Evolutionary conservation across 2,888 invertebrate genomes (phyloP), one percentile per base, ranked within the genome.

Genomic region (Megaustenia siamemsis): DNA sequence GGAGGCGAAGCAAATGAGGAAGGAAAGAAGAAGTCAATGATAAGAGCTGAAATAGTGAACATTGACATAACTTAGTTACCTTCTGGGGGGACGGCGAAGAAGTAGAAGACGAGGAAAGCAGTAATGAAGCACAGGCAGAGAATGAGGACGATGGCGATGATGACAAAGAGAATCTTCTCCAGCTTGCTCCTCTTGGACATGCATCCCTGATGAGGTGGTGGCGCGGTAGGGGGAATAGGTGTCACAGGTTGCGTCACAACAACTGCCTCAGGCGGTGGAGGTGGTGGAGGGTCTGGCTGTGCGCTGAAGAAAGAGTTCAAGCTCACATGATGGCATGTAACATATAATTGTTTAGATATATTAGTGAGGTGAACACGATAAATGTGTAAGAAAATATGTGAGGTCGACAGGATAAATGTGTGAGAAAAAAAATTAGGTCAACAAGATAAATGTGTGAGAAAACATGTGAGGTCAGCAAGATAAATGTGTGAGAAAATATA

Each of bases 121-220:
- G 83, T 60, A 40, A 84, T 69, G 40, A 81, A 76, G 12, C 56
- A 71, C 63, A 56, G 38, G 32, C 79, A 80, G 45, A 78, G 63
- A 81, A 84, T 71, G 81, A 82, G 56, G 32, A 86, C 12, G 63
- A 86, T 35, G 66, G 78, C 53, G 28, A 82, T 35, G 15, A 84
- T 49, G 63, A 84, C 53, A 49, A 86, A 21, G 15, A 86, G 82
- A 18, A 77, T 53, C 68, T 86, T 86, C 82, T 86, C 86, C 43
- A 84, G 63, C 6, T 56, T 71, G 18, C 81, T 86, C 32, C 84
- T 68, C 71, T 83, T 83, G 18, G 38, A 68, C 83, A 77, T 78
- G 35, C 83, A 83, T 53, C 83, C 78, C 45, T 83, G 78, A 24
- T 56, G 77, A 56, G 83, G 83, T 40, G 83, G 83, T 28, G 83